Evolutionary conservation across 2,888 invertebrate species (phyloP), one percentile per base, ranked within the genome.

Genomic region (Choreutis nemorana): DNA sequence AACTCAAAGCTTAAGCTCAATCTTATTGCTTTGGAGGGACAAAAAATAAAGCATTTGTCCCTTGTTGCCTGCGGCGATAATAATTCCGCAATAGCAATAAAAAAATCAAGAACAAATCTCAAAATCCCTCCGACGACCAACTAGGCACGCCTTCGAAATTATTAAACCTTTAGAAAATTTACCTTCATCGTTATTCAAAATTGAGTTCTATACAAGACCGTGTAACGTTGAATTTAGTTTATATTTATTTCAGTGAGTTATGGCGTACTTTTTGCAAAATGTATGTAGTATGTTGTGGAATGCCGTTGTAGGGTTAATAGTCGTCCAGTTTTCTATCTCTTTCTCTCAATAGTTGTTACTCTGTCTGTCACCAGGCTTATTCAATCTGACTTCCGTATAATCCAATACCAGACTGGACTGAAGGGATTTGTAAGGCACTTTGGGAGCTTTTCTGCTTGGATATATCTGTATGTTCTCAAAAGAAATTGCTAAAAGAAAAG

Each of bases 61-160:
- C 47, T 51, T 39, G 50, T 53, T 48, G 55, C 64, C 52, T 43
- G 53, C 41, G 48, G 65, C 58, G 60, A 65, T 64, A 66, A 67
- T 65, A 70, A 67, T 59, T 52, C 55, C 49, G 43, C 62, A 59
- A 64, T 53, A 48, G 50, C 64, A 64, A 71, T 72, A 73, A 72
- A 73, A 55, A 75, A 73, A 62, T 57, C 59, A 45, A 39, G 55
- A 50, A 61, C 65, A 65, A 72, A 71, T 70, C 68, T 60, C 55
- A 46, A 67, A 72, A 77, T 73, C 75, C 73, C 53, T 36, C 45
- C 51, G 53, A 58, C 66, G 49, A 53, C 56, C 71, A 75, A 70
- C 71, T 64, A 67, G 60, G 70, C 75, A 78, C 75, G 77, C 67
- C 65, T 70, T 65, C 59, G 52, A 73, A 72, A 72, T 73, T 61